Evolutionary conservation across 2,113 vertebrate species (phyloP), one percentile per base, ranked within the genome.

Genomic region (Pelodiscus sinensis): DNA sequence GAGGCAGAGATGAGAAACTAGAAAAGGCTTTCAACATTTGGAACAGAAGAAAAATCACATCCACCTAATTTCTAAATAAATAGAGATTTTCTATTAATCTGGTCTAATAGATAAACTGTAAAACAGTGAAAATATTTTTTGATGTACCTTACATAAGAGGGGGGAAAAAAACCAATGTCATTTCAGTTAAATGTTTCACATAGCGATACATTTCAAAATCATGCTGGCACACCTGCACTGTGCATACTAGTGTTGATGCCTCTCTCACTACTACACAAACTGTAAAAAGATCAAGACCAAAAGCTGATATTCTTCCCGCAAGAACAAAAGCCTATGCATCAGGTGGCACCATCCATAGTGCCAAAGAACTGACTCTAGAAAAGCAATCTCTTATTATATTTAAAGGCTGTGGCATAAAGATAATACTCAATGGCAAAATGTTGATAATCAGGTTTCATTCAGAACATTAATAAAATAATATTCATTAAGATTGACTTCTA

Each of bases 111-210:
- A 35, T 73, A 38, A 15, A 44, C 19, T 73, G 21, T 73, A 73
- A 73, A 73, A 31, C 29, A 65, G 35, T 38, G 16, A 75, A 92
- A 94, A 94, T 93, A 93, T 84, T 94, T 81, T 81, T 82, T 4
- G 16, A n/a, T 10, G 6, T 27, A 60, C 35, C 71, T 90, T 55
- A 95, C 91, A 65, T 31, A 78, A 27, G 73, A 85, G 71, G 31
- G 44, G 44, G 44, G 44, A 54, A 54, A 54, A 54, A 54, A 73
- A 89, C 58, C 19, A 56, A 84, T 24, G 86, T 89, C 54, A 68
- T 16, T 73, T 29, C 58, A 54, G 73, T 15, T 60, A 10, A 87
- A 21, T 92, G 82, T 35, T n/a, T 89, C 78, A 79, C 54, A 62
- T 3, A 2, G 57, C 18, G 71, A 12, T 31, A 16, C 9, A 18